Evolutionary conservation across 1,140 invertebrate genomes (phyloP).

Genomic region (Gryon sp.): DNA sequence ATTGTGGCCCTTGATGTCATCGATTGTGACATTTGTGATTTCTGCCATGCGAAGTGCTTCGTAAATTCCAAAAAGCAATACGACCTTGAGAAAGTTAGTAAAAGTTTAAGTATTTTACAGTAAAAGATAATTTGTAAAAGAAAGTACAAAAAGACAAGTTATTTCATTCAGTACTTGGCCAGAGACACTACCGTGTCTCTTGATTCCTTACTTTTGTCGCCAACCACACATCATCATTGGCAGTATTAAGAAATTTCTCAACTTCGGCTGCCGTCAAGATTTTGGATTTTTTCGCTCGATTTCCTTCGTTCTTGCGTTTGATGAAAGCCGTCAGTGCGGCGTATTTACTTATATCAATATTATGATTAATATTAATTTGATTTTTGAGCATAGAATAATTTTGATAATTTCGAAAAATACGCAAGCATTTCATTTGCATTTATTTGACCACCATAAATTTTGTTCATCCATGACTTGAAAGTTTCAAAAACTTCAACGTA

Average conservation of each 20-base stretch:
- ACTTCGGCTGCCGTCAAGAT: not conserved
- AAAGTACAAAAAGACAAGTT: no score
- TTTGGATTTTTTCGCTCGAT: not conserved
- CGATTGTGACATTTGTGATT: not conserved
- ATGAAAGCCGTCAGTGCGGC: not conserved
- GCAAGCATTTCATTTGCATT: conserved; percentile 13
- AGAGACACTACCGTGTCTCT: no score
- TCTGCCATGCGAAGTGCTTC: conserved; percentile 7
- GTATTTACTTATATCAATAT: conserved; percentile 15
- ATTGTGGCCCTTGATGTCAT: conserved; percentile 7
- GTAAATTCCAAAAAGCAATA: conserved; percentile 12
- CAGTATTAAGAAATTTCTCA: no score
- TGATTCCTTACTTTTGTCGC: no score
- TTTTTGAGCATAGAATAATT: conserved; percentile 24
- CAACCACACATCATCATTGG: no score
- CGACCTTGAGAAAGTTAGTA: not conserved
- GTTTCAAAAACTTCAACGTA: conserved; percentile 15
- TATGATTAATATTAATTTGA: conserved; percentile 3
- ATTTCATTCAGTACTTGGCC: no score
- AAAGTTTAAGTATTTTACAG: no score
- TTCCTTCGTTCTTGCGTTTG: conserved; percentile 3
- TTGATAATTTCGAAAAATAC: conserved; percentile 18
- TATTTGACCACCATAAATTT: not conserved
- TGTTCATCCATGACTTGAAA: conserved; percentile 5
- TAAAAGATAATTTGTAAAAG: no score